Base-by-base conservation (phyloP, 2,888 invertebrate genomes). In the Dynastes tityus region DNA sequence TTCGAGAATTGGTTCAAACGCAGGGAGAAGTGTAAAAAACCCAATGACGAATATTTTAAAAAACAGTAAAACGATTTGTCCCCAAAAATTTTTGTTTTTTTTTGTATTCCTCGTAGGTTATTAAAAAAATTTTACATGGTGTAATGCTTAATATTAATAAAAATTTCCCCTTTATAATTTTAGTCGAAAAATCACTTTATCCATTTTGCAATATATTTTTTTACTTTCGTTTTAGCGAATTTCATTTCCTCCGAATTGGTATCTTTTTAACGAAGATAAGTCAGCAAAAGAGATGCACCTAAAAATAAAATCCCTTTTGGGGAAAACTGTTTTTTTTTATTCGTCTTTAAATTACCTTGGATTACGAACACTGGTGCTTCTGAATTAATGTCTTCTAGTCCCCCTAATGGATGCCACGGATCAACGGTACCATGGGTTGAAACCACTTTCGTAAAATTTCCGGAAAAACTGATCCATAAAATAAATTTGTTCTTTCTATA, bases 371-470 rank as follows among this genome's bases (percentile, higher is more conserved):
- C 84, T 4, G 85, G 84, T 13, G 84, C 80, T n/a, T 80, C 79
- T 29, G 74, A 55, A 71, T 81, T 80, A 1, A 77, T 80, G 82
- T 90, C 90, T 82, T 90, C 86, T 13, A 90, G 84, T 27, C 92
- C 85, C 6, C 92, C 90, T 2, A 92, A 86, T 40, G 87, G 87
- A 82, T 91, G 90, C 91, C 92, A 92, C 1, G 92, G 92, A 84
- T 93, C 92, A 68, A 91, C 84, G 49, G 91, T 89, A 2, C 92
- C 92, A 82, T 92, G 92, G 0, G 90, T 89, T 83, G 91, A 92
- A 22, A 92, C 89, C 0, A 92, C 91, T 32, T 91, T 88, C 0
- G 87, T 90, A 0, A n/a, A n/a, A 91, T 58, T 58, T 80, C 73
- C 2, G 76, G 77, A 16, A 70, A 53, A 9, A 79, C 27, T 11